Evolutionary conservation across 53 echinoderm and acorn worm species (phyloP).

Genomic region (Antedon mediterranea): DNA sequence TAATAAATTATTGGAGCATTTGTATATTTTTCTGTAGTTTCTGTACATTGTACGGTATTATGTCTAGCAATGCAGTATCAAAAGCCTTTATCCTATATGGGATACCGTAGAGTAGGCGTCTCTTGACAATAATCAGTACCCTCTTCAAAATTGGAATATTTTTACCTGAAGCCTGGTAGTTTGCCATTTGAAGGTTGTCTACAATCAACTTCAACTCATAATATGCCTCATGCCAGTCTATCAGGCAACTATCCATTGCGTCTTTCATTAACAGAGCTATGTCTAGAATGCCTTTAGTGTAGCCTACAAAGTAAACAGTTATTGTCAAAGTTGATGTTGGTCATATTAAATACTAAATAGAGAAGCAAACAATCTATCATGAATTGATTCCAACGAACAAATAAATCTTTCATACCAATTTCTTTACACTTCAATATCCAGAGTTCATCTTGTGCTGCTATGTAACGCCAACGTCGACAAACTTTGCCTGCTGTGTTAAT

Average conservation of each 20-base stretch:
- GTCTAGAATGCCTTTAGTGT: conserved; percentile 25
- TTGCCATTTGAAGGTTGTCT: not conserved
- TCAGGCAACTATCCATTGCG: conserved; percentile 52
- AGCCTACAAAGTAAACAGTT: conserved; percentile 16
- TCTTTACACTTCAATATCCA: conserved; percentile 67
- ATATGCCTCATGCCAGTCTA: conserved; percentile 87
- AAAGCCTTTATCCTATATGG: too few species aligned
- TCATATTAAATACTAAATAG: too few species aligned
- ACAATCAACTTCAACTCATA: conserved; percentile 21
- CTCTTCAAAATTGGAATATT: too few species aligned
- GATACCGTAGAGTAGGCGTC: too few species aligned
- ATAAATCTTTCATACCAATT: conserved; percentile 32
- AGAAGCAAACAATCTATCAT: too few species aligned
- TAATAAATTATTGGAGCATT: too few species aligned
- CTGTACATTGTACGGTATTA: too few species aligned
- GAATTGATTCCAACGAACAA: too few species aligned
- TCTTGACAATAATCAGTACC: too few species aligned
- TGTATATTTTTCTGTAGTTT: too few species aligned
- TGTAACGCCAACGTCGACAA: conserved; percentile 80
- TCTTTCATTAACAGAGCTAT: conserved; percentile 50
- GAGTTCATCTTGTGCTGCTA: conserved; percentile 75
- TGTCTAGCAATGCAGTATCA: too few species aligned
- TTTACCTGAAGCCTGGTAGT: not conserved
- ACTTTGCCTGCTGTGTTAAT: conserved; percentile 50
- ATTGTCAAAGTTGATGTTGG: too few species aligned